Evolutionary conservation across 2,888 invertebrate species (phyloP), one percentile per base, ranked within the genome.

Genomic region (Chrysopilus asiliformis): DNA sequence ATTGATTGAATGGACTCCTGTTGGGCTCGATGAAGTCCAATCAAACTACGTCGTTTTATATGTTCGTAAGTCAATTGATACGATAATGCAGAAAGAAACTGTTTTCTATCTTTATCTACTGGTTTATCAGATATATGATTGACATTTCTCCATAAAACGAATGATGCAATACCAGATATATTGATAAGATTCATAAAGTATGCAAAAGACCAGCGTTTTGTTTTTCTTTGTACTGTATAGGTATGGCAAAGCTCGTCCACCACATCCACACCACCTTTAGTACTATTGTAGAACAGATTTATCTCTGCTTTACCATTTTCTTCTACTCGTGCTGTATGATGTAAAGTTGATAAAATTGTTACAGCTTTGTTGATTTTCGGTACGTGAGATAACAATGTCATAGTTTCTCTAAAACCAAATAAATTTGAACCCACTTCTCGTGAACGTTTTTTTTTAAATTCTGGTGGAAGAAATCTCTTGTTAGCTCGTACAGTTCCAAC

Each of bases 331-430:
- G 32, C 28, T n/a, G 10, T 10, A 2, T 9, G 10, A 16, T 36
- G 40, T 32, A 40, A 27, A 9, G 40, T 36, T 12, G 32, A 36
- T 4, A 40, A 15, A 19, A 40, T 25, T 10, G 36, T 32, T 6
- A 40, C 36, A 25, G 36, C 27, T 40, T 43, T 43, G 37, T 44
- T 43, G 43, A 37, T 43, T 30, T 40, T 45, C 33, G 39, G 39
- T 10, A 41, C 43, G 37, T 39, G 42, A 3, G 44, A 45, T 24
- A 41, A 42, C 8, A 41, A 25, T 12, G 39, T 35, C 15, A 36
- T 24, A n/a, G 45, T 17, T 27, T 42, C 41, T 12, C 32, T 40
- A 38, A 42, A 45, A 27, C 38, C 44, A 40, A 43, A 47, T 13
- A 43, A 32, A 28, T 41, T 41, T 39, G 41, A 45, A 24, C 28